phyloP scores from a whole-genome alignment of 2,797 vertebrate species.

The Anniella stebbinsi region DNA sequence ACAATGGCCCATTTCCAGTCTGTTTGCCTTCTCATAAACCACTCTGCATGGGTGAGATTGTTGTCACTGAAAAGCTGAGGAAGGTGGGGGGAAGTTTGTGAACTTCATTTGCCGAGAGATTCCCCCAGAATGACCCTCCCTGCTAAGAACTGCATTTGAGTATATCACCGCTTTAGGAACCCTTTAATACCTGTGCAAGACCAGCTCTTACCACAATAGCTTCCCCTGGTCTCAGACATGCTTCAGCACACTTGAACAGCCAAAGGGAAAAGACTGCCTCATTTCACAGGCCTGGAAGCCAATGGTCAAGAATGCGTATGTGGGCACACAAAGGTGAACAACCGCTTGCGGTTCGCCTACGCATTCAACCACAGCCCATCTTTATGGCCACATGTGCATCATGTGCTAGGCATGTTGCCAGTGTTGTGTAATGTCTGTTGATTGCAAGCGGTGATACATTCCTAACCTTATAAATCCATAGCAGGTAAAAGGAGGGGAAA shows the following conservation, averaged over 20 bases:
- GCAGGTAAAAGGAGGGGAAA: neutral
- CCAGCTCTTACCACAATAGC: neutral
- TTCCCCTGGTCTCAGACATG: neutral
- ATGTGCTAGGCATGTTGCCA: neutral
- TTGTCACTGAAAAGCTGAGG: neutral
- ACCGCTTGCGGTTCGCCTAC: neutral
- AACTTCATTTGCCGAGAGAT: too few species aligned
- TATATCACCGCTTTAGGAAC: neutral
- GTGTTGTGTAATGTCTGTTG: neutral
- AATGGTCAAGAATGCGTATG: neutral
- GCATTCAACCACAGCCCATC: too few species aligned
- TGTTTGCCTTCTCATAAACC: constrained; percentile 1
- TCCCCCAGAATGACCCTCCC: neutral
- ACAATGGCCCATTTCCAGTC: neutral
- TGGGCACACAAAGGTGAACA: neutral
- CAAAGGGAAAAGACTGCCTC: neutral
- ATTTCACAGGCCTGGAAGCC: neutral
- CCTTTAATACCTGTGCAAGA: too few species aligned
- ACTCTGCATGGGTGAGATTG: neutral
- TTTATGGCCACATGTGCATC: neutral
- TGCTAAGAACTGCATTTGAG: neutral
- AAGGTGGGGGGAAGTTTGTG: neutral
- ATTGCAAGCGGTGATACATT: neutral
- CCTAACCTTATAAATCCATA: neutral
- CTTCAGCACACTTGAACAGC: neutral